Evolutionary conservation across 1,140 invertebrate genomes (phyloP).

Genomic region (Bactericera cockerelli): DNA sequence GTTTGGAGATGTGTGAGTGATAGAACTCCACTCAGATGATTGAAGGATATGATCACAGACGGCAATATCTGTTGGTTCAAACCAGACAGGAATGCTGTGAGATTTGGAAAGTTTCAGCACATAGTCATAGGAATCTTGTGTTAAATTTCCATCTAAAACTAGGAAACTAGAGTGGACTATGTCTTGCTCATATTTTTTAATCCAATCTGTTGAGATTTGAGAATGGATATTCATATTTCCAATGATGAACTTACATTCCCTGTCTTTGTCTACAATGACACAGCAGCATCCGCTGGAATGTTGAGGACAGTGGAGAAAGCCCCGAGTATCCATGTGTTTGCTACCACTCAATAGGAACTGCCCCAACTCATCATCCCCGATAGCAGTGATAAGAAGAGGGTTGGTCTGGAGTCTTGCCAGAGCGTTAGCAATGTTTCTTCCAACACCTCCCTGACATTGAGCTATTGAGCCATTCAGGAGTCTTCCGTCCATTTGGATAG

Average conservation of each 20-base stretch:
- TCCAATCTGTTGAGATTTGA: background rate
- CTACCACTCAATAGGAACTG: background rate
- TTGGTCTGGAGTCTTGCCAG: background rate
- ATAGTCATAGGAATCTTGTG: background rate
- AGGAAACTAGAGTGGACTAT: background rate
- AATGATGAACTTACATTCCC: background rate
- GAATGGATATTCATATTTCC: conserved; percentile 1
- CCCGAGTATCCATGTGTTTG: background rate
- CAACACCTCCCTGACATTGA: background rate
- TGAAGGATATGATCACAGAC: background rate
- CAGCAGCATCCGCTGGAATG: background rate
- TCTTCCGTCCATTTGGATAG: background rate
- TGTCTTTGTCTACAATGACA: background rate
- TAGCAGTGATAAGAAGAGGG: background rate
- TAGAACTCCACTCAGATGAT: background rate
- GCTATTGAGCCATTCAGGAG: background rate
- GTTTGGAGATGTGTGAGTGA: conserved; percentile 1
- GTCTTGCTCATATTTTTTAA: background rate
- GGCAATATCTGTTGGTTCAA: conserved; percentile 4
- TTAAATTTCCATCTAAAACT: conserved; percentile 1
- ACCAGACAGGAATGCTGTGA: background rate
- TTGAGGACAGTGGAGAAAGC: background rate
- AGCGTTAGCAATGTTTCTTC: background rate
- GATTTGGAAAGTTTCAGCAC: background rate
- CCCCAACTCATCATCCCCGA: background rate